A percentile compares a stretch with the other conserved stretches of the same genome.
Evolutionary conservation across 2,888 invertebrate species (phyloP).

Genomic region (Aphelenchoides bicaudatus): DNA sequence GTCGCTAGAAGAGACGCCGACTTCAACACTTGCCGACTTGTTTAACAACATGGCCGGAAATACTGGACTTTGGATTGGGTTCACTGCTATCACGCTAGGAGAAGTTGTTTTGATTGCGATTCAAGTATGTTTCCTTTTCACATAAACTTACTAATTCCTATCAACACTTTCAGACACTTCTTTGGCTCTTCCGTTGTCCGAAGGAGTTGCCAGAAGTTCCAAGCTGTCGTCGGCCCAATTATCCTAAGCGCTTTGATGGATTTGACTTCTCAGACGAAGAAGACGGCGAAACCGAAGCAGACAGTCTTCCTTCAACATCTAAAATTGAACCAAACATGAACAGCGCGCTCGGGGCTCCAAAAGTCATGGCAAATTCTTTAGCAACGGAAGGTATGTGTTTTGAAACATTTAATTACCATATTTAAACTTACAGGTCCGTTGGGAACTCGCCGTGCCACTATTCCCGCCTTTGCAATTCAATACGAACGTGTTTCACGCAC

Average conservation of each 20-base stretch:
- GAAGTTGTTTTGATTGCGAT: slow-evolving; percentile 14
- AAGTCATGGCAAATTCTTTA: no score
- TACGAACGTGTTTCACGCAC: slow-evolving; percentile 1
- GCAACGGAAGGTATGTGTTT: no score
- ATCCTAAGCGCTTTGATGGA: no score
- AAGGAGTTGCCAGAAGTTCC: slow-evolving; percentile 23
- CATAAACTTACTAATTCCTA: no score
- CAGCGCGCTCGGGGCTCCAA: no score
- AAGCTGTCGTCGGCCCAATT: slow-evolving; percentile 10
- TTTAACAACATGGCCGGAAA: slow-evolving; percentile 13
- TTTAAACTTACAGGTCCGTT: no score
- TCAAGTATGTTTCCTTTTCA: no score
- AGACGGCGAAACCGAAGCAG: no score
- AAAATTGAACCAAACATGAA: no score
- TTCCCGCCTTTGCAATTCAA: slow-evolving; percentile 3
- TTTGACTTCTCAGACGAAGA: no score
- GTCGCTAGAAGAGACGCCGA: neutral
- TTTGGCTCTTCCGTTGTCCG: slow-evolving; percentile 11
- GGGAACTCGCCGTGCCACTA: neutral
- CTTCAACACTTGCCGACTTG: neutral
- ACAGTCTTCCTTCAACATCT: no score
- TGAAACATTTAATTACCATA: no score
- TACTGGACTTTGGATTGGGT: slow-evolving; percentile 22
- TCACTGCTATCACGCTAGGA: slow-evolving; percentile 13
- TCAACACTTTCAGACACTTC: slow-evolving; percentile 6